These are phyloP conservation scores for Perizoma affinitatum DNA, from an alignment of 2,888 invertebrate species.

Conservation along the genomic window DNA sequence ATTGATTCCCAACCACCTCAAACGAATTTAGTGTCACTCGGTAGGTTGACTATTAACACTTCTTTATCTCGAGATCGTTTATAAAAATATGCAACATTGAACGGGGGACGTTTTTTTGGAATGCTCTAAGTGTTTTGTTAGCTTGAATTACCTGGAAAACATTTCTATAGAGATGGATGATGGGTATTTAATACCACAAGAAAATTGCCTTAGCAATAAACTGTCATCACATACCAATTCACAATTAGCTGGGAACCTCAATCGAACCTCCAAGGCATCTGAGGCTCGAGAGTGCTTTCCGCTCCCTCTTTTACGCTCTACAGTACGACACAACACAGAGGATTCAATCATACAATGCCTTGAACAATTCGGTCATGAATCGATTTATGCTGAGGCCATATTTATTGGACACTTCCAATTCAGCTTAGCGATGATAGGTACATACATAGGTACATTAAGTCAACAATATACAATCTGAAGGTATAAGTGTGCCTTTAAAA, in stretches of 20 bases:
- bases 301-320: conserved; percentile 1
- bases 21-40: too few species aligned
- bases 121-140: background rate
- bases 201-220: conserved; percentile 11
- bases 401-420: too few species aligned
- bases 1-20: conserved; percentile 19
- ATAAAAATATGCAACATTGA: too few species aligned
- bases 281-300: conserved; percentile 13
- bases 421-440: too few species aligned
- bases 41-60: too few species aligned
- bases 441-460: too few species aligned
- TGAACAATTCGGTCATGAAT: too few species aligned
- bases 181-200: background rate
- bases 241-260: conserved; percentile 24
- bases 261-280: conserved; percentile 16
- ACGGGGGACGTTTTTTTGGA: conserved; percentile 23
- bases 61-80: too few species aligned
- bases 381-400: too few species aligned
- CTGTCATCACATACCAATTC: conserved; percentile 8
- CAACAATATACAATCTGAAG: too few species aligned
- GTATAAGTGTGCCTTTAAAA: too few species aligned
- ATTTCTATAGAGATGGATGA: background rate
- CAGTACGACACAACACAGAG: background rate
- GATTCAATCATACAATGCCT: too few species aligned
- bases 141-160: background rate